These are phyloP conservation scores for Pithys albifrons DNA, from an alignment of 2,113 vertebrate species.

Conservation along the genomic window DNA sequence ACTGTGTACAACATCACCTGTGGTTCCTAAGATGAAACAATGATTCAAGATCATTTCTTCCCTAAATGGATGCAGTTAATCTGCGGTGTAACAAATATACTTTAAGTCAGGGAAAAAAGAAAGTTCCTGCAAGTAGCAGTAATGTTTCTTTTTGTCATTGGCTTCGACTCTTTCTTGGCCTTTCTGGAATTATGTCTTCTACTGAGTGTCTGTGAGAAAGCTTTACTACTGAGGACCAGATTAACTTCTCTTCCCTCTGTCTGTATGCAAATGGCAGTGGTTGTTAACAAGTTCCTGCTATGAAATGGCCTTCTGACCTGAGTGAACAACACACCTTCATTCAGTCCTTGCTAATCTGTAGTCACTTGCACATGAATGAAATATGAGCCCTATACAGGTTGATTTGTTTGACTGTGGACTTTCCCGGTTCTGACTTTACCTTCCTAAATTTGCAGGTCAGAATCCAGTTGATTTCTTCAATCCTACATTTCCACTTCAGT, in stretches of 20 bases:
- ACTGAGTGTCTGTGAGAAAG: neutral
- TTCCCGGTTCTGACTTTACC: neutral
- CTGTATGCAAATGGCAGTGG: neutral
- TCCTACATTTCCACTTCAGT: neutral
- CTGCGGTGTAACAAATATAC: conserved; percentile 47
- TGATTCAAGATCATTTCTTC: conserved; percentile 48
- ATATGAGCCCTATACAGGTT: neutral
- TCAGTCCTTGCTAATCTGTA: neutral
- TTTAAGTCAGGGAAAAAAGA: conserved; percentile 19
- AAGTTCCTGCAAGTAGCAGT: neutral
- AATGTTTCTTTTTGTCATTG: neutral
- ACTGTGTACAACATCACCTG: conserved; percentile 62
- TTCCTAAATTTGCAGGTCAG: neutral
- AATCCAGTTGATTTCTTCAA: neutral
- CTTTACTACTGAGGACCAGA: neutral
- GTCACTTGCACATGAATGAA: too few relatives aligned
- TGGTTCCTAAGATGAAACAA: conserved; percentile 62
- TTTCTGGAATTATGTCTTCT: neutral
- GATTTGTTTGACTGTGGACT: neutral
- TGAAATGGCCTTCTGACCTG: neutral
- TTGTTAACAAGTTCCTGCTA: neutral
- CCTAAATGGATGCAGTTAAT: conserved; percentile 55
- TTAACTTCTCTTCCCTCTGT: neutral
- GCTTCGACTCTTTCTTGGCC: neutral
- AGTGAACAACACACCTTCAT: rapidly evolving